Evolutionary conservation across 2,113 vertebrate species (phyloP).

Genomic region (Indri indri): DNA sequence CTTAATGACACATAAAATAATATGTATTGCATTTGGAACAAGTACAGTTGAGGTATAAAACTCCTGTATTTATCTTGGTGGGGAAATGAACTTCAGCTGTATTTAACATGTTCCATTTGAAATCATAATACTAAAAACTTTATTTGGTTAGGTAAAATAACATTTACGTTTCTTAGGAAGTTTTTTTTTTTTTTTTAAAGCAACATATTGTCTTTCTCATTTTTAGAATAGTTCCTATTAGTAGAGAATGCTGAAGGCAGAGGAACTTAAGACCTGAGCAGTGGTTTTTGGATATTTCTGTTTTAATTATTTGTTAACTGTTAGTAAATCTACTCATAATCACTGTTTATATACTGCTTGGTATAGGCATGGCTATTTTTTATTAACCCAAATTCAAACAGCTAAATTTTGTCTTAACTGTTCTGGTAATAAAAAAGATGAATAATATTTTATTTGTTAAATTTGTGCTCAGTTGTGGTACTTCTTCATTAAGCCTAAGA

Average conservation of each 20-base stretch:
- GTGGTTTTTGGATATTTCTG: not conserved
- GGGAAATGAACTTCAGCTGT: not conserved
- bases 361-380: not conserved
- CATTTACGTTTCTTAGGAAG: not conserved
- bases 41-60: not conserved
- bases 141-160: conserved; percentile 4
- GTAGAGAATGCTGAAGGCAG: not conserved
- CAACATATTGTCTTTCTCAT: not conserved
- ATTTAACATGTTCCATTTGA: not conserved
- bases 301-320: conserved; percentile 6
- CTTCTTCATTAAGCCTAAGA: not conserved
- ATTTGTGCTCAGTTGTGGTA: not conserved
- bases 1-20: not conserved
- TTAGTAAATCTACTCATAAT: not conserved
- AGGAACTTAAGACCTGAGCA: not conserved
- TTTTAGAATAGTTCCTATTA: not conserved
- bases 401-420: not conserved
- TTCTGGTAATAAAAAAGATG: not conserved
- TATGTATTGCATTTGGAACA: not conserved
- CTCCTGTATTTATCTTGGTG: not conserved
- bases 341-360: not conserved
- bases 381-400: not conserved
- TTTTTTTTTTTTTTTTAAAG: not conserved
- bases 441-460: conserved; percentile 12
- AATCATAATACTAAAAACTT: conserved; percentile 13